phyloP scores from a whole-genome alignment of 2,888 invertebrate species.

The Aphelenchoides bicaudatus region DNA sequence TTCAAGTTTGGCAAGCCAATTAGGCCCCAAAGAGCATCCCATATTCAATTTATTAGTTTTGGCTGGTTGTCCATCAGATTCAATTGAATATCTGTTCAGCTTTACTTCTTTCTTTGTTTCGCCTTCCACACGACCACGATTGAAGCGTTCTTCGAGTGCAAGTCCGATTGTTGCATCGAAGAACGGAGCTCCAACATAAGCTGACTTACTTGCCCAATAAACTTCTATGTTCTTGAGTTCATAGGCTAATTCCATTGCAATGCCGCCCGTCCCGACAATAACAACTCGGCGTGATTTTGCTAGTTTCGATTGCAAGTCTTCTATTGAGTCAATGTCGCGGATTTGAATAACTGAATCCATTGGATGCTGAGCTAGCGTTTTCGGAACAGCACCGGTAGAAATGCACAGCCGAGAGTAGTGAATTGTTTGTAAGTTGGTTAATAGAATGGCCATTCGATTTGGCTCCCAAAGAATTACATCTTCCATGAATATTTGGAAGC shows the following conservation, averaged over 20 bases:
- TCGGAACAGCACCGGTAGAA: constrained; percentile 76
- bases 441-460: constrained; percentile 22
- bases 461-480: constrained; percentile 37
- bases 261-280: constrained; percentile 94
- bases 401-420: constrained; percentile 79
- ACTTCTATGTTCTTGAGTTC: constrained; percentile 80
- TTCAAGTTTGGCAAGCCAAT: constrained; percentile 69
- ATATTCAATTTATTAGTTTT: constrained; percentile 6
- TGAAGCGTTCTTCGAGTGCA: constrained; percentile 5
- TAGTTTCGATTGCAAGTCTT: constrained; percentile 64
- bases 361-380: neutral
- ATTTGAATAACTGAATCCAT: constrained; percentile 24
- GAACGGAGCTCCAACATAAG: constrained; percentile 85
- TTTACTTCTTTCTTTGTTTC: constrained; percentile 70
- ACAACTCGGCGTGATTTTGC: constrained; percentile 71
- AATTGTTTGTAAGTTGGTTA: constrained; percentile 64
- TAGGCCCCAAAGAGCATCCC: constrained; percentile 91
- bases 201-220: constrained; percentile 88
- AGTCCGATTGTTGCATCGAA: constrained; percentile 86
- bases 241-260: constrained; percentile 89
- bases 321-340: constrained; percentile 41
- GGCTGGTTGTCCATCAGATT: constrained; percentile 8
- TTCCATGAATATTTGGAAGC: constrained; percentile 37
- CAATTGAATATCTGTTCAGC: constrained; percentile 43
- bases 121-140: neutral